Base-by-base conservation (phyloP, 1,140 invertebrate genomes). In the Bombus pyrosoma region DNA sequence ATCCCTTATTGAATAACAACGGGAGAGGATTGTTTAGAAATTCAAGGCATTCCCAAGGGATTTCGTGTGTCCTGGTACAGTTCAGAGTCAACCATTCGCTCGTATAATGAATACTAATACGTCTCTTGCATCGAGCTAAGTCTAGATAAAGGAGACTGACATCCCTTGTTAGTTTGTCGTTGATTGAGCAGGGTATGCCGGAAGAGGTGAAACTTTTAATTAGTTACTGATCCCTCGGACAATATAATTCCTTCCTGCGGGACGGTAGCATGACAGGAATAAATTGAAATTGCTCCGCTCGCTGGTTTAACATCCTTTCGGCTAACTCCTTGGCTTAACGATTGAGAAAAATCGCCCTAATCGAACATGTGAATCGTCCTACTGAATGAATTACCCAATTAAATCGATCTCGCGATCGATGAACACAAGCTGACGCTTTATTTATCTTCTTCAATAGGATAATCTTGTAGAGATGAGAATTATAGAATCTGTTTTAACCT, bases 121-220 rank as follows among this genome's bases (percentile, higher is more conserved):
- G 68, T 37, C 32, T 41, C 43, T 73, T 12, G 53, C 41, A 71
- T 59, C 39, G 22, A 39, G 80, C 57, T 82, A 82, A 82, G 82
- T 53, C 73, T 62, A 59, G 83, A 86, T 81, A 87, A 87, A 89
- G 74, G 88, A 83, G 73, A 72, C 85, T 73, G 78, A 76, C 75
- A 90, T 76, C 83, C 85, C 69, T 76, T 53, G 72, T 43, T 53
- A 83, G 86, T 86, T 86, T 62, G 79, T 77, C 73, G 78, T 82
- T 86, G 82, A 85, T 85, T 68, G 75, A 87, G 79, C 59, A 68
- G 59, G 75, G 43, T 28, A 59, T 8, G 77, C 66, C 75, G 81
- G 75, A 69, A 80, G 77, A 68, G 86, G 84, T 77, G 87, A 91
- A 93, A 92, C 92, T 92, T 93, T 93, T 93, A 93, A 93, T 93